Evolutionary conservation across 2,113 vertebrate species (phyloP), one percentile per base, ranked within the genome.

Genomic region (Polypterus senegalus): DNA sequence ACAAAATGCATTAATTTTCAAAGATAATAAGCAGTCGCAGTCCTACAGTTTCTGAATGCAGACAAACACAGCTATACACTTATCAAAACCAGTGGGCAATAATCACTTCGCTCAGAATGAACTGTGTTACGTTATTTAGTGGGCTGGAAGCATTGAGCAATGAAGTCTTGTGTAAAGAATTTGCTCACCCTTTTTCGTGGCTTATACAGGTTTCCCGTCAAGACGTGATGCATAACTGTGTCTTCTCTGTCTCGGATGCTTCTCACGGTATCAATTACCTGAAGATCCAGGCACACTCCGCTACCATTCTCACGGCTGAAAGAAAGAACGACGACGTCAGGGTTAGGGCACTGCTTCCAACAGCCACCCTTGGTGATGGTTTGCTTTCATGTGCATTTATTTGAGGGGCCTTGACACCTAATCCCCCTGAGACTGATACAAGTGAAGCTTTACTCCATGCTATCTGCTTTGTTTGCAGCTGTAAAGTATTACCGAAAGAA

Each of bases 121-220:
- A 51, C 49, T 2, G 51, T 52, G 51, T 52, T 10, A 52, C 3
- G 4, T 52, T 10, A 8, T 52, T 52, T 7, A 8, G 51, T 52
- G 51, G 7, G 51, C 10, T 52, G 51, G 10, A 52, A 8, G 10
- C 51, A 10, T 7, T 7, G 51, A 8, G 51, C 10, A 7, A 52
- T 4, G 51, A 8, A 7, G 7, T 52, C 10, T 7, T 52, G 51
- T 52, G 51, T 4, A 10, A 8, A 8, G 51, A 52, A 52, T 52
- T n/a, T 44, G 1, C 60, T 10, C 76, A 89, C 94, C 86, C 91
- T 79, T 77, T 86, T 83, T 11, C 94, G 81, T 0, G 94, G 93
- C 60, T 97, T 96, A 82, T 97, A 98, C 65, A 98, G 89, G 79
- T 94, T 93, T 66, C 88, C 92, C 0, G 89, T 79, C 46, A 98